Evolutionary conservation across 1,140 invertebrate genomes (phyloP), one percentile per base, ranked within the genome.

Genomic region (Polyergus mexicanus): DNA sequence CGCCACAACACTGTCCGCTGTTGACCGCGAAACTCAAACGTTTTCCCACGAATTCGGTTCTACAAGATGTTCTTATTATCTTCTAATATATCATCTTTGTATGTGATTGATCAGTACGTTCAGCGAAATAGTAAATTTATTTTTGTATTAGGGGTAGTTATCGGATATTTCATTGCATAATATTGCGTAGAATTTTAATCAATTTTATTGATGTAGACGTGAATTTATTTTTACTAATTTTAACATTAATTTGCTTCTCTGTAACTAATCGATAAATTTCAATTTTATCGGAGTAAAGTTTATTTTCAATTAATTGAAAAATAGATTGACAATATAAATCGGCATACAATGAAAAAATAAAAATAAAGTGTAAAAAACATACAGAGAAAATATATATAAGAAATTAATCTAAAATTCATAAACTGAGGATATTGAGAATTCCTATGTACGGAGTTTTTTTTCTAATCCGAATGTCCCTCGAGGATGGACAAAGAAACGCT

Each of bases 1-100:
- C 91, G 89, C 91, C 90, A 87, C 44, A 60, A 76, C 69, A 54
- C 13, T 38, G 54, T 51, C 44, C 22, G 38, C 11, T 28, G 22
- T 35, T 16, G 90, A 89, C 92, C 92, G 92, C 92, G 91, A 92
- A 92, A 91, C 92, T 89, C 69, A 44, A 92, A 92, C 51, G 25
- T 65, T 13, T 44, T 25, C 19, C 51, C 51, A 38, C 28, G 54
- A 68, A 25, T 35, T 51, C 16, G 32, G 25, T 63, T 75, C 4
- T 35, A 51, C 22, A 22, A 22, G 16, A 47, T 78, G 28, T 77
- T 32, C 3, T 5, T 11, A 47, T 19, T 62, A 16, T 65, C 60
- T 60, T 8, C 4, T 38, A 8, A 7, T 32, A 22, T 19, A 4
- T 63, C 2, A 5, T 32, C 13, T 35, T 11, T 22, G 22, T 32